Evolutionary conservation across 1,140 invertebrate species (phyloP), one percentile per base, ranked within the genome.

Genomic region (Cydia splendana): DNA sequence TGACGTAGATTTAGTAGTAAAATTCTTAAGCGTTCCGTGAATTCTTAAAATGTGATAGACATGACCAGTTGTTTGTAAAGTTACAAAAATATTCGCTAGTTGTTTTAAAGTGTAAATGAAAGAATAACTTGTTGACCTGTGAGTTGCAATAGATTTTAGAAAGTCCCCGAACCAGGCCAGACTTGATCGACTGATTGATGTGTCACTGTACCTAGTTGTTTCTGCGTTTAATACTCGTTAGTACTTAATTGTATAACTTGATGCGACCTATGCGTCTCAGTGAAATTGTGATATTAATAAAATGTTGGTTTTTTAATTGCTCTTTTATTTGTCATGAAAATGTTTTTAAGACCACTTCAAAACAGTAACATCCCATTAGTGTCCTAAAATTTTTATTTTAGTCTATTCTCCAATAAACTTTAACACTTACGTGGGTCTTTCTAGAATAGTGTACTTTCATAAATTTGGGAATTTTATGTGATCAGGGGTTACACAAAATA

Each of bases 231-330:
- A 84, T 84, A 84, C 79, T 84, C 77, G 80, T 80, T 82, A 81
- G 67, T 71, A 83, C 75, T 86, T 79, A 78, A 80, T 76, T 82
- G 85, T 87, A 78, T 85, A 78, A 82, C 80, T 84, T 20, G 80
- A 85, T 80, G 82, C 71, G 79, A 80, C 62, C 82, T 78, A 9
- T 81, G 84, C 84, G 87, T 91, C 84, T 88, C 86, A 88, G 89
- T 91, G 84, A 90, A 93, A 90, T 89, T 93, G 91, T 93, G 91
- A 93, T 93, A 93, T 91, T 90, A 91, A 90, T 90, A 91, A 91
- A 86, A 89, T 88, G 90, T 91, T 93, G 85, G 85, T 86, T 86
- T 81, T 75, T 78, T 75, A 62, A 15, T 13, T 53, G 42, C 7
- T 75, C 10, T 77, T 75, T 75, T 51, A 62, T 75, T 75, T 77